These are phyloP conservation scores for Eristalis pertinax DNA, from an alignment of 2,888 invertebrate genomes.

Conservation along the genomic window DNA sequence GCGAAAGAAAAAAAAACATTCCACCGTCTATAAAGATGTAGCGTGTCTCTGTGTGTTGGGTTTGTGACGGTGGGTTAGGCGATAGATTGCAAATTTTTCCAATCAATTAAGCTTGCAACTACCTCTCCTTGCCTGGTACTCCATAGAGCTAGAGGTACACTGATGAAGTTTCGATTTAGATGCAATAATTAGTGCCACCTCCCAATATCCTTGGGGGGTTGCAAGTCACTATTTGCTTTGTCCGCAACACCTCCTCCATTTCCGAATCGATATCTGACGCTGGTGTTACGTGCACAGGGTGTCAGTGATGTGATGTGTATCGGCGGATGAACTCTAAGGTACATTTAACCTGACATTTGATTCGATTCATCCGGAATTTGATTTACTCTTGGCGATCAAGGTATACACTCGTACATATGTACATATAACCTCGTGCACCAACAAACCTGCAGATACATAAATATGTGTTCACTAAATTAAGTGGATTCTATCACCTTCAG, in stretches of 20 bases:
- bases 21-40: background rate
- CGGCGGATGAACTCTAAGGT: conserved; percentile 17
- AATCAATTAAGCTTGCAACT: conserved; percentile 33
- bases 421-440: background rate
- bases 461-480: background rate
- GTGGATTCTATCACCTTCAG: conserved; percentile 7
- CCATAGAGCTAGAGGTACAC: background rate
- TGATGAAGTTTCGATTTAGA: conserved; percentile 43
- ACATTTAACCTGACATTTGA: conserved; percentile 31
- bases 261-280: background rate
- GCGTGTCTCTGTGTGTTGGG: background rate
- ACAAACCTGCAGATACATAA: background rate
- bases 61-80: background rate
- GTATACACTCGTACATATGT: no score
- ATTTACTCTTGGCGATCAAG: background rate
- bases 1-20: background rate
- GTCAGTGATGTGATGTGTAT: background rate
- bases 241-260: background rate
- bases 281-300: background rate
- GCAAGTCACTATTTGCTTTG: background rate
- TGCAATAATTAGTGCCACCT: conserved; percentile 40
- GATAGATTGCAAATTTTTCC: conserved; percentile 49
- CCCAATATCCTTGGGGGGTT: background rate
- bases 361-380: conserved; percentile 23
- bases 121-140: background rate